phyloP scores from a whole-genome alignment of 1,140 invertebrate genomes.

The Drosophila bocqueti region DNA sequence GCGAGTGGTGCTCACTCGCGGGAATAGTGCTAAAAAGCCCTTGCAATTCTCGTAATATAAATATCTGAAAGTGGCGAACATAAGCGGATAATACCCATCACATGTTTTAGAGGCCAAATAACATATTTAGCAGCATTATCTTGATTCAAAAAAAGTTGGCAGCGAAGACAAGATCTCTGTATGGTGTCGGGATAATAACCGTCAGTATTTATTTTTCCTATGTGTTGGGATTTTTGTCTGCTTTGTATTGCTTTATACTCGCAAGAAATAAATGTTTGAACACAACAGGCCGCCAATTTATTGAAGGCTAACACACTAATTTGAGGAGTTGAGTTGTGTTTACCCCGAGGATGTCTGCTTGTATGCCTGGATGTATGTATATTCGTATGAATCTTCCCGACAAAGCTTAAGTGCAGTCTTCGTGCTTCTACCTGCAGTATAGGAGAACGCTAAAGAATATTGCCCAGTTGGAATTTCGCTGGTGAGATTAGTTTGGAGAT shows the following conservation, averaged over 20 bases:
- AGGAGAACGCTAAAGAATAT: slow-evolving; percentile 23
- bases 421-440: slow-evolving; percentile 57
- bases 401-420: slow-evolving; percentile 56
- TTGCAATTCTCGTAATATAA: slow-evolving; percentile 11
- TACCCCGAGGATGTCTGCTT: slow-evolving; percentile 70
- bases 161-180: slow-evolving; percentile 58
- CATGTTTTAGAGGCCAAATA: slow-evolving; percentile 43
- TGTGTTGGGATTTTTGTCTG: slow-evolving; percentile 60
- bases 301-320: slow-evolving; percentile 80
- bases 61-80: slow-evolving; percentile 21
- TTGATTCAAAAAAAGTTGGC: slow-evolving; percentile 49
- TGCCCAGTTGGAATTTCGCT: slow-evolving; percentile 65
- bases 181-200: slow-evolving; percentile 60
- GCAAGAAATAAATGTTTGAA: slow-evolving; percentile 78
- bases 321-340: slow-evolving; percentile 79
- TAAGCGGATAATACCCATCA: slow-evolving; percentile 43
- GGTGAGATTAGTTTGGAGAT: background rate
- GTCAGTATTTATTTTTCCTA: slow-evolving; percentile 65
- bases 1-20: background rate
- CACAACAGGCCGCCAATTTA: slow-evolving; percentile 79
- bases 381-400: slow-evolving; percentile 44
- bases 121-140: slow-evolving; percentile 59
- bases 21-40: slow-evolving; percentile 15
- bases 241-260: slow-evolving; percentile 63
- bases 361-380: slow-evolving; percentile 29